Evolutionary conservation across 2,888 invertebrate genomes (phyloP), one percentile per base, ranked within the genome.

Genomic region (Athrips mouffetella): DNA sequence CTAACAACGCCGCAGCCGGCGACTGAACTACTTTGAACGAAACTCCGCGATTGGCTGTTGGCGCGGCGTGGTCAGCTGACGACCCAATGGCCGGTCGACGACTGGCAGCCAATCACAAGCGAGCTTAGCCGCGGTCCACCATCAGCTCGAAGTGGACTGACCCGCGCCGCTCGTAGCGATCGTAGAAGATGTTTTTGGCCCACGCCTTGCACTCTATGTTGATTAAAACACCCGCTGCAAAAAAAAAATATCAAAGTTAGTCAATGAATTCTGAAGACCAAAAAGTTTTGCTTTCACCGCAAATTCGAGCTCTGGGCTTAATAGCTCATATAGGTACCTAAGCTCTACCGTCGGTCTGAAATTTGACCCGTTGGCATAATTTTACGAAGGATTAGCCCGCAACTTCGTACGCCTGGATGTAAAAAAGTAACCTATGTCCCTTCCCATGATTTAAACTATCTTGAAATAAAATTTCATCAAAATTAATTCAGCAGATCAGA

Each of bases 131-230:
- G 67, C 76, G 77, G 89, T 97, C 97, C 80, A 97, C 92, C 93
- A 97, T 94, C 82, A 97, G 90, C 90, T 97, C 97, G 90, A 98
- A 97, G 89, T 97, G 97, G 70, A 97, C 96, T 67, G 95, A 95
- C 70, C 97, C 98, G 77, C 95, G 93, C 84, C 95, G 92, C 80
- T 97, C 95, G 81, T 92, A 91, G 74, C 96, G 93, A 88, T 97
- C 87, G 85, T 97, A 96, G 62, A 90, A 75, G 72, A 96, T 95
- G 89, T 96, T 96, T 81, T 92, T 92, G 66, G 96, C 96, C 96
- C 96, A 96, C 70, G 96, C 95, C 90, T 95, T 95, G 90, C 96
- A 96, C 87, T 96, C 96, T 82, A 97, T 94, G 90, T 96, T 96
- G 89, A 97, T 96, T 67, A 96, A 90, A 37, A 96, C 94, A 54